Percentiles rank a stretch among this genome's conserved stretches.
Evolutionary conservation across 2,888 invertebrate genomes (phyloP).

Genomic region (Chrysotoxum bicinctum): DNA sequence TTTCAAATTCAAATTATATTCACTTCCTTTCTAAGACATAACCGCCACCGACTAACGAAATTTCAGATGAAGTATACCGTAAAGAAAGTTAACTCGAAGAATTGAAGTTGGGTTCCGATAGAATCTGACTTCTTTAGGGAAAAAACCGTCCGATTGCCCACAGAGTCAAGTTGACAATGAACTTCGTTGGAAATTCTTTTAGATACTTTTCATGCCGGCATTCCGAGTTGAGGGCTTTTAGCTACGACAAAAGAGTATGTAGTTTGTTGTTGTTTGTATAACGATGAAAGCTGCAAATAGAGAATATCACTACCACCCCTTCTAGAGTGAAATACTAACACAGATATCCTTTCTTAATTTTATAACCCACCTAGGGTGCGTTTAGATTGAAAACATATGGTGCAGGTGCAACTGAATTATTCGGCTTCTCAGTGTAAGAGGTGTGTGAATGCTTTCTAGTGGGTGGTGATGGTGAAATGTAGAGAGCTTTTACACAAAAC

Average conservation of each 20-base stretch:
- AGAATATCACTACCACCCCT: background rate
- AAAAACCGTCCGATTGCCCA: conserved; percentile 66
- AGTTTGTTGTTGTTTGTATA: conserved; percentile 4
- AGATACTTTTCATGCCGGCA: conserved; percentile 62
- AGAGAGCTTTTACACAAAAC: conserved; percentile 50
- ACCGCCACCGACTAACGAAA: conserved; percentile 18
- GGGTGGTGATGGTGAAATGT: background rate
- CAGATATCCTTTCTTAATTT: conserved; percentile 5
- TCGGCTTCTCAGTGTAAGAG: background rate
- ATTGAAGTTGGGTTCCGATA: background rate
- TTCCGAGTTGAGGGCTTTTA: conserved; percentile 56
- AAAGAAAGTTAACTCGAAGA: conserved; percentile 2
- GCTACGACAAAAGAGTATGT: background rate
- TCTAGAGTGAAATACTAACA: background rate
- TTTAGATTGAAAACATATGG: conserved; percentile 41
- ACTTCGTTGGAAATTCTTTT: conserved; percentile 67
- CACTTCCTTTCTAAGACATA: background rate
- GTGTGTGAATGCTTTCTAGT: background rate
- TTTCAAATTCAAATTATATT: conserved; percentile 32
- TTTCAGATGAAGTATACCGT: background rate
- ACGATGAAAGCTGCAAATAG: conserved; percentile 20
- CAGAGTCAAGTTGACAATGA: conserved; percentile 70
- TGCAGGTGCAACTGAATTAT: conserved; percentile 9
- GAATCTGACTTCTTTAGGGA: background rate
- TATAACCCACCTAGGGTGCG: conserved; percentile 14